phyloP scores from a whole-genome alignment of 1,140 invertebrate species.

The Cydia splendana region DNA sequence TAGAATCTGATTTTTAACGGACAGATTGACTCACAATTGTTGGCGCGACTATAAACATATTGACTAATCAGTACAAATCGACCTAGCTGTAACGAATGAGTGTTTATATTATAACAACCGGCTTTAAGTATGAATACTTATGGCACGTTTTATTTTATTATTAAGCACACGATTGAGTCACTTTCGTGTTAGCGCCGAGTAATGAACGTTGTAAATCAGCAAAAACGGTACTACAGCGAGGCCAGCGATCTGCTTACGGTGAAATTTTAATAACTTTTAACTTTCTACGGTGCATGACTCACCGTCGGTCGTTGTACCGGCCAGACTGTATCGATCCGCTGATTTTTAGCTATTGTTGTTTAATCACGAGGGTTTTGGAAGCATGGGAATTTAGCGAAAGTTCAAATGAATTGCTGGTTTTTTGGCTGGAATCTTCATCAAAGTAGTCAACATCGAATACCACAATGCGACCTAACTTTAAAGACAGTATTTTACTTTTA shows the following conservation, averaged over 20 bases:
- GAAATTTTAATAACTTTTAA: constrained; percentile 73
- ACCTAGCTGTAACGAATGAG: neutral
- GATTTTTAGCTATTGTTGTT: constrained; percentile 25
- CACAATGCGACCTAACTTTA: neutral
- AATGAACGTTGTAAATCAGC: constrained; percentile 45
- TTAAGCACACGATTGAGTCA: constrained; percentile 16
- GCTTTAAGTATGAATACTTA: neutral
- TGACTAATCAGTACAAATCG: neutral
- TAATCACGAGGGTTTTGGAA: constrained; percentile 16
- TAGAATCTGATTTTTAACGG: neutral
- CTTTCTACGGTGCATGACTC: constrained; percentile 57
- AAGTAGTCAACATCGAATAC: neutral
- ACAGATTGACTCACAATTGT: neutral
- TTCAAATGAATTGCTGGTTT: neutral
- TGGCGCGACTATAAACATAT: neutral
- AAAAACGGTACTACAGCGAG: constrained; percentile 54
- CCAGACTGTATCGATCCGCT: constrained; percentile 22
- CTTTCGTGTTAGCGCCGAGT: constrained; percentile 46
- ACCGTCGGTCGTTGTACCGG: constrained; percentile 23
- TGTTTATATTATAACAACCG: neutral
- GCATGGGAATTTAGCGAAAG: constrained; percentile 26
- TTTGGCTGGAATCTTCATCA: neutral
- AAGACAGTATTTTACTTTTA: neutral
- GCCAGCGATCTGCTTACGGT: constrained; percentile 62
- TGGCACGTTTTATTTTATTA: neutral